Evolutionary conservation across 2,888 invertebrate genomes (phyloP).

Genomic region (Rhaphigaster nebulosa): DNA sequence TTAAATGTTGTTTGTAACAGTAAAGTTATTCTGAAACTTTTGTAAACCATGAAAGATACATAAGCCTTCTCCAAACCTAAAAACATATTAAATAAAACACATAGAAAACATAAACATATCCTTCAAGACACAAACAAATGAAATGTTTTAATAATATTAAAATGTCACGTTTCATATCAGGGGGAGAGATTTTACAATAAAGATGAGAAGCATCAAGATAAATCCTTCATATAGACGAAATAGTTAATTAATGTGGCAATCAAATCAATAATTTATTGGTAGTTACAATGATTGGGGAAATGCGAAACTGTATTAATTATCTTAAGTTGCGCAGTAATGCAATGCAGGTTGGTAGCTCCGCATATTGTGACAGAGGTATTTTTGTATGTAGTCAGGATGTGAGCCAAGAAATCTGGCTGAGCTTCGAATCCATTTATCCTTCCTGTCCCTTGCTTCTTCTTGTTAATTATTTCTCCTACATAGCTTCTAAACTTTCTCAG

Average conservation of each 20-base stretch:
- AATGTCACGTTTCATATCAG: no score
- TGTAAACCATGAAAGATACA: neutral
- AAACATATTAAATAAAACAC: no score
- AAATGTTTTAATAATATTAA: no score
- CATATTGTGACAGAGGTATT: constrained; percentile 44
- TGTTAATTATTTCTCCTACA: constrained; percentile 7
- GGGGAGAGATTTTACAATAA: no score
- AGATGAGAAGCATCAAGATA: neutral
- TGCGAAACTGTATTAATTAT: neutral
- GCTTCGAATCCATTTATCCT: constrained; percentile 30
- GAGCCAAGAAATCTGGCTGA: constrained; percentile 40
- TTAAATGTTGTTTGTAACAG: neutral
- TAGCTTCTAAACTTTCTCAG: neutral
- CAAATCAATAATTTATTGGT: neutral
- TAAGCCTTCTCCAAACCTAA: no score
- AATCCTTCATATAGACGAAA: neutral
- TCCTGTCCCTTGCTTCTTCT: neutral
- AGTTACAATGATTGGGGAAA: neutral
- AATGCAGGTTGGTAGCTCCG: neutral
- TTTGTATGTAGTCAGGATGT: constrained; percentile 3
- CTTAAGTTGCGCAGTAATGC: constrained; percentile 1
- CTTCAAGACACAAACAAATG: no score
- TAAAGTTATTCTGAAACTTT: neutral
- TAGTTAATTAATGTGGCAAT: neutral
- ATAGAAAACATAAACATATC: no score